Conservation (phyloP, 2,888 invertebrate genomes). For the Amblyjoppa fuscipennis region DNA sequence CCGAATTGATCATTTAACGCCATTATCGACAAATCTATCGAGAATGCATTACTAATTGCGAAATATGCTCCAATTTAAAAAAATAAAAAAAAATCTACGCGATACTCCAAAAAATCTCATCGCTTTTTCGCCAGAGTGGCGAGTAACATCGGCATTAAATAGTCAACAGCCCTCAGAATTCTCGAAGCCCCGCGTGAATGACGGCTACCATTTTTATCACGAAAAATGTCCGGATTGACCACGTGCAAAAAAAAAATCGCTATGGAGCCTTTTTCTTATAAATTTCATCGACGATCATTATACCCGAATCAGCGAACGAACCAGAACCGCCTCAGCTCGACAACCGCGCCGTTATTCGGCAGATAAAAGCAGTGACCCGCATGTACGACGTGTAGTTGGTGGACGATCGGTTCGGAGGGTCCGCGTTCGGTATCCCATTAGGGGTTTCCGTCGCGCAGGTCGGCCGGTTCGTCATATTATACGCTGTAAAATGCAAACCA, state of each 20-base stretch:
- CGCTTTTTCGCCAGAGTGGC: neutral
- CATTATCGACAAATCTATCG: neutral
- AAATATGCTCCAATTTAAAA: neutral
- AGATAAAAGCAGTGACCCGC: neutral
- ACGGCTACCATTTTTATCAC: too few relatives aligned
- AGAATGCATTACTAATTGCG: neutral
- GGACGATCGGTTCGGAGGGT: neutral
- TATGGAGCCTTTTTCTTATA: neutral
- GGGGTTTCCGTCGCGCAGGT: slow-evolving; percentile 36
- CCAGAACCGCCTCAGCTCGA: too few relatives aligned
- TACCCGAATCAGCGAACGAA: neutral
- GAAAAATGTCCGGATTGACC: too few relatives aligned
- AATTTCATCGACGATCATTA: neutral
- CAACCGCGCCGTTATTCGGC: neutral
- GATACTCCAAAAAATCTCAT: neutral
- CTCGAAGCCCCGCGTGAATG: too few relatives aligned
- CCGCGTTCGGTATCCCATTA: slow-evolving; percentile 61
- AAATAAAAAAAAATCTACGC: neutral
- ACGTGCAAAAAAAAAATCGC: neutral
- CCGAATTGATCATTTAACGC: too few relatives aligned
- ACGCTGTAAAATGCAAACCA: slow-evolving; percentile 66
- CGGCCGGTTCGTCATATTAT: slow-evolving; percentile 43
- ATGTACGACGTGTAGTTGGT: neutral
- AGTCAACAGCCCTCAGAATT: too few relatives aligned
- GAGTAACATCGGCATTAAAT: neutral